These are phyloP conservation scores for Pseudochirops corinnae DNA, from an alignment of 2,797 vertebrate genomes.

Conservation along the genomic window DNA sequence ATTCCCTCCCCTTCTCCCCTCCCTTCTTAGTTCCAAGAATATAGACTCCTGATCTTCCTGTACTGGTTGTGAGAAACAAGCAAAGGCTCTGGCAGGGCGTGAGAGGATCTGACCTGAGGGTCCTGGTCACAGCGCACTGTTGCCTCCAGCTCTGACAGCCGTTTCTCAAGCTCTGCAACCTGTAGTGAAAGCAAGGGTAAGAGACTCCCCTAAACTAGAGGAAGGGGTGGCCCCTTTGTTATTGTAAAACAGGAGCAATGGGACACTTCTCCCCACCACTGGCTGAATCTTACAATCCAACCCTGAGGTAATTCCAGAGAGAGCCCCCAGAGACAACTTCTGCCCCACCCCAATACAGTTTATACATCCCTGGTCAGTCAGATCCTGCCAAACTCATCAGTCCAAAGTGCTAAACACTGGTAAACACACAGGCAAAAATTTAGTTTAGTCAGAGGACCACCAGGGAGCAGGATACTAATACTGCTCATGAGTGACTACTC, in stretches of 20 bases:
- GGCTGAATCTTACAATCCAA: not conserved
- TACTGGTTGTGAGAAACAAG: constrained; percentile 17
- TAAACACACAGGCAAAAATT: not conserved
- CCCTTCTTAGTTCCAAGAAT: constrained; percentile 22
- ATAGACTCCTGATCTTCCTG: constrained; percentile 1
- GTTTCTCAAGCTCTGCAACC: constrained; percentile 94
- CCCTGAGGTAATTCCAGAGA: not conserved
- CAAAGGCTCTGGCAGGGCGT: not conserved
- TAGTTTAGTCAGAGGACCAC: not conserved
- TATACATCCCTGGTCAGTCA: constrained; percentile 10
- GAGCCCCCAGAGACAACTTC: not conserved
- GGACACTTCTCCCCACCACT: not conserved
- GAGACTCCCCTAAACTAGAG: not conserved
- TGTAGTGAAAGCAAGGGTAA: constrained; percentile 74
- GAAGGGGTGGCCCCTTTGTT: not conserved
- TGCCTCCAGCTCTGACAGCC: constrained; percentile 93
- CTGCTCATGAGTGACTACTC: not conserved
- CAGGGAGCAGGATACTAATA: not conserved
- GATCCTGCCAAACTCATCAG: not conserved
- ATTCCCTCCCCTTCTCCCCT: constrained; percentile 36
- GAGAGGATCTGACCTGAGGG: constrained; percentile 88
- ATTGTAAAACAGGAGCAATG: not conserved
- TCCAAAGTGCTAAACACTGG: not conserved
- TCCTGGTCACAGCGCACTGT: constrained; percentile 92
- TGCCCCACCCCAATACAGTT: not conserved